Evolutionary conservation across 2,113 vertebrate genomes (phyloP).

Genomic region (Pontoporia blainvillei): DNA sequence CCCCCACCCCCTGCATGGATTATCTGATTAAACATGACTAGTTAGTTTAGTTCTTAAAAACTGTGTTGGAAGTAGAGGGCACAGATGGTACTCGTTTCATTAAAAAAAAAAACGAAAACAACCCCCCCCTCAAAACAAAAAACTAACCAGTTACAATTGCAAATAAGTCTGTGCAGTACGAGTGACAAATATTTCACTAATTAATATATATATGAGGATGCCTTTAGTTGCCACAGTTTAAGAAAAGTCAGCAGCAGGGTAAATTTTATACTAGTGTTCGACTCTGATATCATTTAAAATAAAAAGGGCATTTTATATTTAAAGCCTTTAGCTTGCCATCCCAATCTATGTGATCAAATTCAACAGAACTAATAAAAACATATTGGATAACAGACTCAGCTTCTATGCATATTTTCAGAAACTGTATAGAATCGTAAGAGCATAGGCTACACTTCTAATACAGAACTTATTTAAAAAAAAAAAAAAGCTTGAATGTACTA

Average conservation of each 20-base stretch:
- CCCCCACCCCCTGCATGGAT: constrained; percentile 19
- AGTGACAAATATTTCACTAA: constrained; percentile 45
- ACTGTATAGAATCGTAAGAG: constrained; percentile 50
- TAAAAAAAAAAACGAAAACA: constrained; percentile 38
- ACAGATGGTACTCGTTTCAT: constrained; percentile 48
- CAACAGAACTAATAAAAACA: constrained; percentile 34
- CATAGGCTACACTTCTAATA: constrained; percentile 61
- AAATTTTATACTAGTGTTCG: constrained; percentile 69
- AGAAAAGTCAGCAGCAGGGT: constrained; percentile 72
- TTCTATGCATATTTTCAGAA: constrained; percentile 69
- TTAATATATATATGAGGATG: neutral
- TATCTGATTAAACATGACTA: constrained; percentile 72
- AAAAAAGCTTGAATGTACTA: constrained; percentile 46
- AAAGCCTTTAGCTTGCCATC: constrained; percentile 60
- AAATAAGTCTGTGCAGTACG: constrained; percentile 47
- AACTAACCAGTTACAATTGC: constrained; percentile 50
- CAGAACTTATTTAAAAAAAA: neutral
- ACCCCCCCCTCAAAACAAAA: neutral
- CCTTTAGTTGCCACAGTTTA: constrained; percentile 58
- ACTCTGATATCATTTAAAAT: constrained; percentile 66
- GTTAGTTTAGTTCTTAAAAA: constrained; percentile 57
- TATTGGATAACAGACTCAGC: constrained; percentile 62
- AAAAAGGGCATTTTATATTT: constrained; percentile 58
- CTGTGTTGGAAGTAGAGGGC: constrained; percentile 12
- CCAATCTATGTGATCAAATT: constrained; percentile 24